These are phyloP conservation scores for Ciconia boyciana DNA, from an alignment of 2,113 vertebrate genomes.

Conservation along the genomic window DNA sequence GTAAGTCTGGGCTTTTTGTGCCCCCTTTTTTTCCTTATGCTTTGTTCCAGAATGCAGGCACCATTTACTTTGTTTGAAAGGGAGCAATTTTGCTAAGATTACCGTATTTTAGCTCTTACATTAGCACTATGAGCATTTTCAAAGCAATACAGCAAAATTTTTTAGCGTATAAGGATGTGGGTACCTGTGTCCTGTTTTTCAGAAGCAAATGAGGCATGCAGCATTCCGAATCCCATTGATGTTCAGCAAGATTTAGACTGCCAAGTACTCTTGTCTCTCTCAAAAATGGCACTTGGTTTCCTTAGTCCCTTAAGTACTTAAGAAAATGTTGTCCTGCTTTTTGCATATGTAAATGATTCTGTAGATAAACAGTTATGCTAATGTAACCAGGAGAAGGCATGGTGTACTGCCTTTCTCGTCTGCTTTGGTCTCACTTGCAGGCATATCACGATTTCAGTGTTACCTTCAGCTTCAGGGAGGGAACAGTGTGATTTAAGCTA, in stretches of 20 bases:
- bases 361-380: background rate
- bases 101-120: background rate
- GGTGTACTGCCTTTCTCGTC: background rate
- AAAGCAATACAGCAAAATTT: background rate
- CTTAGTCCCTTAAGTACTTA: background rate
- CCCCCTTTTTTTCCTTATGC: background rate
- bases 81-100: background rate
- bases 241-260: background rate
- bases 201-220: background rate
- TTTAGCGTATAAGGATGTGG: background rate
- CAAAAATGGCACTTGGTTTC: background rate
- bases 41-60: background rate
- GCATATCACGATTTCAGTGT: background rate
- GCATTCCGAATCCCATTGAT: background rate
- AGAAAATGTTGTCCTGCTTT: background rate
- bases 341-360: background rate
- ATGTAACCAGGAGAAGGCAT: background rate
- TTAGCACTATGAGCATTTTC: background rate
- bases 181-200: background rate
- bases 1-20: conserved; percentile 18
- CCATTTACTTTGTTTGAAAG: background rate
- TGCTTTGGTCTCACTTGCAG: background rate
- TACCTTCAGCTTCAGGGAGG: background rate
- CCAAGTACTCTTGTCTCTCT: background rate
- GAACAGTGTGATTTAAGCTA: background rate